These are phyloP conservation scores for Tethea ocularis DNA, from an alignment of 2,888 invertebrate genomes.

Conservation along the genomic window DNA sequence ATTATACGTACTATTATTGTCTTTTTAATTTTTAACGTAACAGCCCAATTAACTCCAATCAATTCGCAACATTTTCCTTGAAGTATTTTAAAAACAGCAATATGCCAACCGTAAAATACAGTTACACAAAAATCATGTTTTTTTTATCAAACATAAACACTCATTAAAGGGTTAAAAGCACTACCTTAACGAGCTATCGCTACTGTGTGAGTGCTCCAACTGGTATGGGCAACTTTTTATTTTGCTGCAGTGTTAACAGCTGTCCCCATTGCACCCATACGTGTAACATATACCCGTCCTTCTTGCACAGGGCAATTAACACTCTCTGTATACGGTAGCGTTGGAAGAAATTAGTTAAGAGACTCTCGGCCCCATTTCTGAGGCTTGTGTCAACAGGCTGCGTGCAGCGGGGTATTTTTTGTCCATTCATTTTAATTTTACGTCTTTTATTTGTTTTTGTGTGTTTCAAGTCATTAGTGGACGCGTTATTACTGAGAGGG, in stretches of 20 bases:
- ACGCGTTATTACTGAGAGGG: conserved; percentile 34
- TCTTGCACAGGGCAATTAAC: conserved; percentile 68
- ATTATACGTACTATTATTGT: not conserved
- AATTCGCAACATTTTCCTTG: conserved; percentile 3
- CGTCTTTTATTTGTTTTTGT: conserved; percentile 31
- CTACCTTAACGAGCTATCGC: conserved; percentile 64
- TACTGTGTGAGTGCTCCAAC: conserved; percentile 56
- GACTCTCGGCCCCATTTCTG: conserved; percentile 63
- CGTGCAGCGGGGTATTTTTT: conserved; percentile 44
- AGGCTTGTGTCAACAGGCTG: conserved; percentile 60
- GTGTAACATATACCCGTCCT: conserved; percentile 34
- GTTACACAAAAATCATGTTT: conserved; percentile 53
- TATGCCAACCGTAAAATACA: conserved; percentile 44
- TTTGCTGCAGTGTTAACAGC: conserved; percentile 48
- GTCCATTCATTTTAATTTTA: conserved; percentile 39
- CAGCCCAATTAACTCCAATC: conserved; percentile 13
- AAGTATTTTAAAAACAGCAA: conserved; percentile 14
- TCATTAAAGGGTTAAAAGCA: conserved; percentile 73
- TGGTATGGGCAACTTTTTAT: conserved; percentile 71
- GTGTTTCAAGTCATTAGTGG: conserved; percentile 44
- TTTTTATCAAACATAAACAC: conserved; percentile 56
- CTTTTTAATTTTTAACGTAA: not conserved
- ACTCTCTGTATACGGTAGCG: conserved; percentile 76
- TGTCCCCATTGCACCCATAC: conserved; percentile 37
- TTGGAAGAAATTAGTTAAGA: conserved; percentile 79